Percentiles rank a stretch among this genome's conserved stretches.
phyloP scores from a whole-genome alignment of 1,140 invertebrate species.

The Adelges cooleyi region DNA sequence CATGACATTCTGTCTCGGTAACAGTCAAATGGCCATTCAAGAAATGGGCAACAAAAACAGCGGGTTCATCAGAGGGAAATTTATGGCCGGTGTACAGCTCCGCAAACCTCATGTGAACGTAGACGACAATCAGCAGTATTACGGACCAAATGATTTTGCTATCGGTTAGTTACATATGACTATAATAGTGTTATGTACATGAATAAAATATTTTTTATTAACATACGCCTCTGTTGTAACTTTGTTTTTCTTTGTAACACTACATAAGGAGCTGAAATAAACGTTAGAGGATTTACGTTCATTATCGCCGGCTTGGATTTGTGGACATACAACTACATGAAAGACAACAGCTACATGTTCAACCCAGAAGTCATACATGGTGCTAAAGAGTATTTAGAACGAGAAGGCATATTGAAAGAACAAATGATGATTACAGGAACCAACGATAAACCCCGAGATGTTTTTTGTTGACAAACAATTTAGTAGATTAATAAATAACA shows the following conservation, averaged over 20 bases:
- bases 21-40: slow-evolving; percentile 49
- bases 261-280: slow-evolving; percentile 1
- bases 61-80: slow-evolving; percentile 55
- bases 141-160: slow-evolving; percentile 53
- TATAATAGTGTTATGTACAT: too few species aligned
- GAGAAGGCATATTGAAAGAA: neutral
- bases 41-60: slow-evolving; percentile 53
- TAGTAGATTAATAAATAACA: too few species aligned
- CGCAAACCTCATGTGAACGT: slow-evolving; percentile 51
- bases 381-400: slow-evolving; percentile 7
- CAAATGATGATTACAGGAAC: neutral
- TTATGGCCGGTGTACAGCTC: slow-evolving; percentile 53
- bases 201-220: too few species aligned
- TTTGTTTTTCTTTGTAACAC: too few species aligned
- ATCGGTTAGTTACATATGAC: slow-evolving; percentile 38
- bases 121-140: slow-evolving; percentile 48
- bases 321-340: slow-evolving; percentile 16
- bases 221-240: too few species aligned
- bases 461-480: too few species aligned
- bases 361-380: neutral
- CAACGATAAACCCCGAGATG: too few species aligned
- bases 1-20: slow-evolving; percentile 51
- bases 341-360: neutral
- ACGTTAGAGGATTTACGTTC: slow-evolving; percentile 7
- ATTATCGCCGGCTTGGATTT: neutral